phyloP scores from a whole-genome alignment of 1,140 invertebrate species.

The Penaeus japonicus region DNA sequence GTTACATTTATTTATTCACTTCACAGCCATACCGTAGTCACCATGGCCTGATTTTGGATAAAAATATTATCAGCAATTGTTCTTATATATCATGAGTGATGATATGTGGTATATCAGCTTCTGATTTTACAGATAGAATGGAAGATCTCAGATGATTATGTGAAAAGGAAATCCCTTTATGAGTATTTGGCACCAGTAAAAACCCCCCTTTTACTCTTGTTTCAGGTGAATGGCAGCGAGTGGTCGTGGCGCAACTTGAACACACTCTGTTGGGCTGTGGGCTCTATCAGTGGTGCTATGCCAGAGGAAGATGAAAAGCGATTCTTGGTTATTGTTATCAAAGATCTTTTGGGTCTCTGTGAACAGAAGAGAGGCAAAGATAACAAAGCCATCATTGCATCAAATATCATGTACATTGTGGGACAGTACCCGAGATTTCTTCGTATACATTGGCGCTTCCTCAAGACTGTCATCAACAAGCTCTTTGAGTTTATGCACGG shows the following conservation, averaged over 20 bases:
- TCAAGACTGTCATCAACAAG: slow-evolving; percentile 99
- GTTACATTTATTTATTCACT: too few relatives aligned
- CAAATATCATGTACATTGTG: slow-evolving; percentile 99
- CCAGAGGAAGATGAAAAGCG: slow-evolving; percentile 99
- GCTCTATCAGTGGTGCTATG: slow-evolving; percentile 99
- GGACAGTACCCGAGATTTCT: slow-evolving; percentile 99
- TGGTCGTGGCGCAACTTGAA: slow-evolving; percentile 99
- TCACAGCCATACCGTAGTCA: too few relatives aligned
- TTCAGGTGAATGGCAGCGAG: slow-evolving; percentile 88
- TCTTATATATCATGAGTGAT: too few relatives aligned
- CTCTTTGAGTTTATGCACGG: slow-evolving; percentile 99
- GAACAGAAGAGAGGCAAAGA: slow-evolving; percentile 99
- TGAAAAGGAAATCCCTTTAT: not conserved
- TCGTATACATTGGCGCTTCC: slow-evolving; percentile 99
- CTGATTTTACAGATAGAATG: too few relatives aligned
- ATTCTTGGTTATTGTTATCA: slow-evolving; percentile 99
- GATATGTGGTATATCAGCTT: too few relatives aligned
- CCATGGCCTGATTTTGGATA: too few relatives aligned
- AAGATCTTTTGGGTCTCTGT: slow-evolving; percentile 96
- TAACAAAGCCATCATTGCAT: slow-evolving; percentile 99
- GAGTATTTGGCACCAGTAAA: not conserved
- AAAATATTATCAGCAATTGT: too few relatives aligned
- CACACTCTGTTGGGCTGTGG: slow-evolving; percentile 99
- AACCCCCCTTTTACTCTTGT: not conserved
- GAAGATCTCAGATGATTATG: too few relatives aligned